Evolutionary conservation across 1,140 invertebrate species (phyloP), one percentile per base, ranked within the genome.

Genomic region (Diabrotica undecimpunctata): DNA sequence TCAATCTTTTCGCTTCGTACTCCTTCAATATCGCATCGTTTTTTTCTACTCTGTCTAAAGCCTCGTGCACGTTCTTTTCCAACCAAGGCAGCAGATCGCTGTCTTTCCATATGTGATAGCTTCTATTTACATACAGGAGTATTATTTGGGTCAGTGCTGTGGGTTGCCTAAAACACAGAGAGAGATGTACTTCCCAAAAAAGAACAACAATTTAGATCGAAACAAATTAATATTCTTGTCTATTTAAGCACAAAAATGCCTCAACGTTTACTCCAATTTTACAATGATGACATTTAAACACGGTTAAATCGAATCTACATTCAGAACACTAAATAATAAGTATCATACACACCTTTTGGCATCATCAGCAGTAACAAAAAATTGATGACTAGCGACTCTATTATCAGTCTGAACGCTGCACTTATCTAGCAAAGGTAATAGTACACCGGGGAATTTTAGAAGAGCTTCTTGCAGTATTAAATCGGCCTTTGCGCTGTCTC

Each of bases 401-500:
- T 81, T 79, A 75, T 94, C 91, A 7, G 87, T 82, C 71, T 88
- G 84, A 37, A 94, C 83, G 25, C 83, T 85, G 79, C 92, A 92
- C 78, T 92, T 92, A 52, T 94, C 90, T 37, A 94, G 72, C 10
- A 95, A 79, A 0, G 86, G 85, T 12, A 85, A 74, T 5, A 96
- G 74, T 7, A 95, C 83, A 6, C 86, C 86, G 3, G 95, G 94
- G 80, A 95, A 96, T 86, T 91, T 90, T 5, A 94, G 80, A 7
- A 97, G 79, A 11, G 93, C 90, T 64, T 90, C 85, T 77, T 71
- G 67, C 38, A 72, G 36, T 39, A 87, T 69, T 53, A 82, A 71
- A 69, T 90, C 83, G 5, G 92, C 88, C 64, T 82, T 81, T 11
- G 78, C 75, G 54, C 79, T 79, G 58, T 80, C 74, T 6, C 72